Percentiles rank a stretch among this genome's conserved stretches.
These are phyloP conservation scores for Drosophila gunungcola DNA, from an alignment of 1,140 invertebrate species.

Conservation along the genomic window DNA sequence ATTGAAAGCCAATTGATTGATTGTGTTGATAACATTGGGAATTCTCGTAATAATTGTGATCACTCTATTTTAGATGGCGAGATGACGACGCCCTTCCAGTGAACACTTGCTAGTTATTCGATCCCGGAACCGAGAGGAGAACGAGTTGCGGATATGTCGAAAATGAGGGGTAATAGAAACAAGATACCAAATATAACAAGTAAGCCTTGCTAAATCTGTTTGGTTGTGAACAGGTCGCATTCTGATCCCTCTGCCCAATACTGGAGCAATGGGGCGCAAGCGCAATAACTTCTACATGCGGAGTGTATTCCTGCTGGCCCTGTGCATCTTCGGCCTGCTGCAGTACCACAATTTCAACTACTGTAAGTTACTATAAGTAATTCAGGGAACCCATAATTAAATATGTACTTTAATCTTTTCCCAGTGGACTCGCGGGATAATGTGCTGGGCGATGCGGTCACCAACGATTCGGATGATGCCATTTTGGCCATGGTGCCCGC, in stretches of 20 bases:
- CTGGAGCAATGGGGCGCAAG: constrained; percentile 78
- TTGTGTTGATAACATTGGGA: no score
- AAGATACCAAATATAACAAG: background rate
- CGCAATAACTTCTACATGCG: constrained; percentile 86
- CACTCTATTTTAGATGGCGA: constrained; percentile 50
- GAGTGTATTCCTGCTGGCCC: constrained; percentile 87
- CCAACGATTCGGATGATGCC: constrained; percentile 86
- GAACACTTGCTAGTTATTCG: constrained; percentile 36
- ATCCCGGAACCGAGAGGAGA: background rate
- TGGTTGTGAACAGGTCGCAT: constrained; percentile 64
- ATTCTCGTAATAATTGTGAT: background rate
- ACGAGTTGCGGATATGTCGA: constrained; percentile 50
- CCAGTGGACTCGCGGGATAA: constrained; percentile 64
- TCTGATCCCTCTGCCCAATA: constrained; percentile 81
- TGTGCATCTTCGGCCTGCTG: constrained; percentile 89
- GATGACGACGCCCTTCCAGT: constrained; percentile 41
- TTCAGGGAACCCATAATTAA: constrained; percentile 19
- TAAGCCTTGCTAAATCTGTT: constrained; percentile 14
- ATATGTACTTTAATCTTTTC: constrained; percentile 52
- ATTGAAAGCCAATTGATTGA: no score
- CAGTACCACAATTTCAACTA: constrained; percentile 89
- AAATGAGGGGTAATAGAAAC: constrained; percentile 66
- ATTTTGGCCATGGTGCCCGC: constrained; percentile 87
- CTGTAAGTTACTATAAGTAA: constrained; percentile 55
- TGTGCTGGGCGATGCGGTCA: constrained; percentile 71